A percentile compares a stretch with the other conserved stretches of the same genome.
Conservation (phyloP, 2,113 vertebrate genomes). For the Oreamnos americanus region DNA sequence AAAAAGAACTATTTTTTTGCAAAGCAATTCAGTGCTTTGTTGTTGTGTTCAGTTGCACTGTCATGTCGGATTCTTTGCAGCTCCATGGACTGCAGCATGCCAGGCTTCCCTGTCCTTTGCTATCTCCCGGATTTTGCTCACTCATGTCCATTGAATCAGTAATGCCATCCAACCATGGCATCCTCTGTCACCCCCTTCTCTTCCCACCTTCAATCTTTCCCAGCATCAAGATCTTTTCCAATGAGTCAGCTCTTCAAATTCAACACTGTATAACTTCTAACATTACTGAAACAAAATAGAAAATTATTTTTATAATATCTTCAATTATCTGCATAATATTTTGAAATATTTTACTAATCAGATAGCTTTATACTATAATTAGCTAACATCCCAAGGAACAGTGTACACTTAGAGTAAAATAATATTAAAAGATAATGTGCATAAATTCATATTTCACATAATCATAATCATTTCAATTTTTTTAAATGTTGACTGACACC, state of each 20-base stretch:
- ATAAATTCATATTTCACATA: not conserved
- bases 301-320: not conserved
- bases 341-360: conserved; percentile 13
- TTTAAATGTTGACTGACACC: not conserved
- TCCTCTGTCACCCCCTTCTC: not conserved
- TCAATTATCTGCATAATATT: not conserved
- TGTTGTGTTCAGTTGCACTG: not conserved
- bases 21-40: not conserved
- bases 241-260: not conserved
- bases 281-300: not conserved
- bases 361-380: not conserved
- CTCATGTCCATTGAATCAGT: not conserved
- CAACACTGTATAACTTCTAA: not conserved
- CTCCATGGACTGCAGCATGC: not conserved
- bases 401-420: not conserved
- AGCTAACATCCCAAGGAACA: not conserved
- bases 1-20: not conserved
- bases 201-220: not conserved
- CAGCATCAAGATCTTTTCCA: not conserved
- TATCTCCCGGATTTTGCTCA: not conserved
- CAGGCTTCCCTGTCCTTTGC: not conserved
- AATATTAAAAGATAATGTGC: not conserved
- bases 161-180: not conserved
- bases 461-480: conserved; percentile 4
- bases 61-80: not conserved